phyloP scores from a whole-genome alignment of 2,888 invertebrate genomes.

The Leucozona laternaria region DNA sequence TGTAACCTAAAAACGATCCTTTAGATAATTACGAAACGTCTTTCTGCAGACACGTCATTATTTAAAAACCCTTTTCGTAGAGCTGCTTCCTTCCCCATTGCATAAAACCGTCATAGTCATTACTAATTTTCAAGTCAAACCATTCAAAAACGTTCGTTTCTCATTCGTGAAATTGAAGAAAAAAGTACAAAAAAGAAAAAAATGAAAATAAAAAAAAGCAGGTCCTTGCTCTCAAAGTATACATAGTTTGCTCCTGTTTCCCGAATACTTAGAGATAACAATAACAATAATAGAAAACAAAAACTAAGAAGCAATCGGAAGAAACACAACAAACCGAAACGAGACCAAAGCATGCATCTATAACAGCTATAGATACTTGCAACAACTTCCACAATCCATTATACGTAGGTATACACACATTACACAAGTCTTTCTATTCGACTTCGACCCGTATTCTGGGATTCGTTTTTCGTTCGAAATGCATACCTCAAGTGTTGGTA shows the following conservation, averaged over 20 bases:
- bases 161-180: slow-evolving; percentile 38
- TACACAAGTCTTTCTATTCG: slow-evolving; percentile 32
- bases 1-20: not conserved
- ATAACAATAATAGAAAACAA: slow-evolving; percentile 15
- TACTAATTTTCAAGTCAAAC: slow-evolving; percentile 36
- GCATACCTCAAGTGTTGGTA: slow-evolving; percentile 33
- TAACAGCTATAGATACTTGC: not conserved
- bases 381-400: slow-evolving; percentile 13
- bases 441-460: slow-evolving; percentile 28
- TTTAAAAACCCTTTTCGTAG: not conserved
- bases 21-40: slow-evolving; percentile 11
- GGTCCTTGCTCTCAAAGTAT: slow-evolving; percentile 63
- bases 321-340: slow-evolving; percentile 57
- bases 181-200: slow-evolving; percentile 1
- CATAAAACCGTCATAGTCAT: slow-evolving; percentile 9
- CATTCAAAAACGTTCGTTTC: slow-evolving; percentile 31
- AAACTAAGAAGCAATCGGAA: slow-evolving; percentile 53
- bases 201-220: slow-evolving; percentile 6
- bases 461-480: slow-evolving; percentile 24
- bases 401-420: not conserved
- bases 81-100: not conserved
- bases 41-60: slow-evolving; percentile 15
- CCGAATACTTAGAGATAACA: slow-evolving; percentile 20
- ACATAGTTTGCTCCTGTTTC: slow-evolving; percentile 40
- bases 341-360: slow-evolving; percentile 36